Evolutionary conservation across 2,113 vertebrate genomes (phyloP).

Genomic region (Halcyon senegalensis): DNA sequence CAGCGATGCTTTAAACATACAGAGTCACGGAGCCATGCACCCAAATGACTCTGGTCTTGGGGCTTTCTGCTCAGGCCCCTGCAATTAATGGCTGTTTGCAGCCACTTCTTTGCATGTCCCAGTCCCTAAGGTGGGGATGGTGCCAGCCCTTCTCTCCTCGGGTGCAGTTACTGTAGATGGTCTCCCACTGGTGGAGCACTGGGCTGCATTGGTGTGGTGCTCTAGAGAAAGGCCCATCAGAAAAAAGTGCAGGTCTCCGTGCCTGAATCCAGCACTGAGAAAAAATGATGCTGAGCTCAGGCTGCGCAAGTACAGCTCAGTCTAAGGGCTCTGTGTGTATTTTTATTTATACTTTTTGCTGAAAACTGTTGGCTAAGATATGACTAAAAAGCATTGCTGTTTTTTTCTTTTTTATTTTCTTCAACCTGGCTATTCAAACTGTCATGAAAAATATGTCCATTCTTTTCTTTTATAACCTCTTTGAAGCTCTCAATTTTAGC

Average conservation of each 20-base stretch:
- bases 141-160: fast-evolving
- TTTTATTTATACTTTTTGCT: background rate
- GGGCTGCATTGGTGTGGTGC: background rate
- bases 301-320: background rate
- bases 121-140: background rate
- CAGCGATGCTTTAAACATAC: background rate
- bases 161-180: background rate
- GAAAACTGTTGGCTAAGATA: background rate
- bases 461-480: conserved; percentile 3
- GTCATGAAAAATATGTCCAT: background rate
- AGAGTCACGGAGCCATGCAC: background rate
- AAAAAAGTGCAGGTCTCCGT: background rate
- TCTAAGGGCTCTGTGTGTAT: background rate
- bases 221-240: background rate
- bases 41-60: background rate
- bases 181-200: background rate
- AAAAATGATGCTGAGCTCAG: background rate
- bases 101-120: background rate
- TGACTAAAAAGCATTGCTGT: background rate
- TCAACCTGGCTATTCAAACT: background rate
- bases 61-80: background rate
- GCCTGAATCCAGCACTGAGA: background rate
- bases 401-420: fast-evolving
- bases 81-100: background rate
- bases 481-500: background rate